Evolutionary conservation across 2,888 invertebrate genomes (phyloP).

Genomic region (Desoria tigrina): DNA sequence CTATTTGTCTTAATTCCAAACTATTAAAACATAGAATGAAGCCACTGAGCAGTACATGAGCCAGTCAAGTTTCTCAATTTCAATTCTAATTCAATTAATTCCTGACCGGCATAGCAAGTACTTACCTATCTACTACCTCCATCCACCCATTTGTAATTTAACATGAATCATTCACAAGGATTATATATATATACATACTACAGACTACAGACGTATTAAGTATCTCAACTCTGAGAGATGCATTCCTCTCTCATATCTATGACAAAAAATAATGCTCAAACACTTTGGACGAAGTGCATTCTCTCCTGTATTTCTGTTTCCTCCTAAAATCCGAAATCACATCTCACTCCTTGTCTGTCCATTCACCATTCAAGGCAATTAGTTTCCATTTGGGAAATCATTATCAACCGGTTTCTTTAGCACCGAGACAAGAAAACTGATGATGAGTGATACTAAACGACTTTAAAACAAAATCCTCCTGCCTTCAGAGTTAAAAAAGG

Average conservation of each 20-base stretch:
- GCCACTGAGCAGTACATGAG: no score
- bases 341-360: slow-evolving; percentile 20
- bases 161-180: background rate
- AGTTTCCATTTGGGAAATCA: slow-evolving; percentile 47
- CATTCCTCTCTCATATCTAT: no score
- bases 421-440: slow-evolving; percentile 9
- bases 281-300: background rate
- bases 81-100: slow-evolving; percentile 24
- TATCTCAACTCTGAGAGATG: no score
- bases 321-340: slow-evolving; percentile 29
- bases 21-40: no score
- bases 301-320: slow-evolving; percentile 1
- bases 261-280: no score
- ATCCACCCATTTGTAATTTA: background rate
- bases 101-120: slow-evolving; percentile 34
- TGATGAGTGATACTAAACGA: slow-evolving; percentile 21
- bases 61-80: slow-evolving; percentile 31
- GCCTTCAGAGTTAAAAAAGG: slow-evolving; percentile 2
- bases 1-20: no score
- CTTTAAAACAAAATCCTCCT: slow-evolving; percentile 12
- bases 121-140: slow-evolving; percentile 1
- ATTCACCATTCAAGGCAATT: slow-evolving; percentile 37
- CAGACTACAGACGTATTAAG: no score
- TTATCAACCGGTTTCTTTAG: slow-evolving; percentile 47
- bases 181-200: no score